phyloP scores from a whole-genome alignment of 2,113 vertebrate species.

The Lates calcarifer region DNA sequence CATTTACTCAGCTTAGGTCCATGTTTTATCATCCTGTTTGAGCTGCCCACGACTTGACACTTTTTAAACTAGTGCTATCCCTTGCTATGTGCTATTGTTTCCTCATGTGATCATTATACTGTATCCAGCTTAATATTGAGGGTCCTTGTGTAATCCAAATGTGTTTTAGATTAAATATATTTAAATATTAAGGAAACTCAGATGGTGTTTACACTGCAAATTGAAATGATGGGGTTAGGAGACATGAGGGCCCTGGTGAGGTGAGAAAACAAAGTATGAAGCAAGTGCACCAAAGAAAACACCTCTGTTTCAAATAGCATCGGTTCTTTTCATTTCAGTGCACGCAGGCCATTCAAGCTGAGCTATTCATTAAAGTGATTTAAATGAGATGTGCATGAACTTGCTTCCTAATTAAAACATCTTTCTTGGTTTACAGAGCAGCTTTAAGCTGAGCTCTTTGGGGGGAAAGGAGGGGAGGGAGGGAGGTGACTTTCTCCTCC shows the following conservation, averaged over 20 bases:
- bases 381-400: conserved; percentile 97
- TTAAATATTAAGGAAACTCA: neutral
- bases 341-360: conserved; percentile 27
- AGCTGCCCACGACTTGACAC: neutral
- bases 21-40: neutral
- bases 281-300: neutral
- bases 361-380: conserved; percentile 90
- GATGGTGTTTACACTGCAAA: neutral
- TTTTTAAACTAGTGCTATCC: too few species aligned
- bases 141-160: neutral
- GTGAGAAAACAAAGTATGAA: conserved; percentile 36
- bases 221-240: neutral
- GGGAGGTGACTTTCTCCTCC: conserved; percentile 65
- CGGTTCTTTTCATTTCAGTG: conserved; percentile 27
- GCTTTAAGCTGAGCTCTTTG: conserved; percentile 92
- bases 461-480: conserved; percentile 82
- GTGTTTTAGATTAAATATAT: neutral
- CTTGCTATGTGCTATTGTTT: neutral
- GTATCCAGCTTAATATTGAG: neutral
- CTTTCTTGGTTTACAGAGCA: conserved; percentile 95
- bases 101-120: neutral
- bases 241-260: neutral
- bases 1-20: neutral
- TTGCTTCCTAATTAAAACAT: conserved; percentile 99
- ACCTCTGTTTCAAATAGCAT: conserved; percentile 34